Percentiles rank a stretch among this genome's conserved stretches.
Conservation (phyloP, 2,113 vertebrate genomes). For the Zeus faber region DNA sequence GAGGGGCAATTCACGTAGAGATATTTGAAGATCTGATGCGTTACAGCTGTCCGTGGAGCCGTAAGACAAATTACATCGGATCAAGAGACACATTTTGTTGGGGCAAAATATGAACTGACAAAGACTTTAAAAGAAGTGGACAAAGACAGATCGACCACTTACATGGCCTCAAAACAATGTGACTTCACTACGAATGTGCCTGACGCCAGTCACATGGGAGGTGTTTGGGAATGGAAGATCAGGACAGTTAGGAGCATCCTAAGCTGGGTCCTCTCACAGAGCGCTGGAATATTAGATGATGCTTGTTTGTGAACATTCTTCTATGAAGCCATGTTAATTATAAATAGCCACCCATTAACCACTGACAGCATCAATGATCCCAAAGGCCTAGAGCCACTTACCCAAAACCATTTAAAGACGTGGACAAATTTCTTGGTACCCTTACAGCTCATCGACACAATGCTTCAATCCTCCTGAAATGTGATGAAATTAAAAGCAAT, state of each 20-base stretch:
- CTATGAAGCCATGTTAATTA: no score
- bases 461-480: no score
- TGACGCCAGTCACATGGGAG: conserved; percentile 22
- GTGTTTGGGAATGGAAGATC: conserved; percentile 29
- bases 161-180: conserved; percentile 23
- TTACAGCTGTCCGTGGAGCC: conserved; percentile 12
- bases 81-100: conserved; percentile 22
- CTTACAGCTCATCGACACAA: no score
- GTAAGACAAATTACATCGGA: conserved; percentile 17
- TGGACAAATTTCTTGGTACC: no score
- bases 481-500: no score
- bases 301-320: no score
- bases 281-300: no score
- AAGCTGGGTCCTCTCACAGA: no score
- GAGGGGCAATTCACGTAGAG: conserved; percentile 11
- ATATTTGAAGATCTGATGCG: conserved; percentile 10
- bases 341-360: no score
- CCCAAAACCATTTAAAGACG: no score
- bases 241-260: conserved; percentile 20
- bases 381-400: no score
- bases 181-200: conserved; percentile 27
- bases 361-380: no score
- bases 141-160: background rate
- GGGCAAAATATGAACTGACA: conserved; percentile 18
- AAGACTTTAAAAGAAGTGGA: conserved; percentile 9